Evolutionary conservation across 2,888 invertebrate species (phyloP), one percentile per base, ranked within the genome.

Genomic region (Calameuta idolon): DNA sequence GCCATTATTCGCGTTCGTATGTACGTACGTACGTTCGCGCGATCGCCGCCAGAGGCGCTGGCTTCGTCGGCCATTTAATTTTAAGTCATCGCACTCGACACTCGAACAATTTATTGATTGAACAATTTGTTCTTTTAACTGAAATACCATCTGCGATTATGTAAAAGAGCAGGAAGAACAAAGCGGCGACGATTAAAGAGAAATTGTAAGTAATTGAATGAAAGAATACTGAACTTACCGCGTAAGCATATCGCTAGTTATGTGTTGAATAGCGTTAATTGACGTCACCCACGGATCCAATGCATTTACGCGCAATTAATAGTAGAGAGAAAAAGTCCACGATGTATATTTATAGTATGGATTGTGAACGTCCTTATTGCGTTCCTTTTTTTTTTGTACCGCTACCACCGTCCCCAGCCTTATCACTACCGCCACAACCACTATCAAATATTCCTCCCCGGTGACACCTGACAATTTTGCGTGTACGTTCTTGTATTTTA

Each of bases 261-360:
- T 86, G 85, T 86, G 83, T 86, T 86, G 75, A 80, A 80, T 85
- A 84, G 82, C 80, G 81, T 83, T 79, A 86, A 86, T 84, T 83
- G 82, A 85, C 78, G 71, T 71, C 33, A 71, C 71, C 71, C 71
- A 31, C 71, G 23, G 23, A 31, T 34, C 33, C 80, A 74, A 80
- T 82, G 80, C 81, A 86, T 86, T 85, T 84, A 74, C 83, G 81
- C 83, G 81, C 83, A 83, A 84, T 84, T 86, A 80, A 80, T 86
- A 83, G 82, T 76, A 55, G 55, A 55, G 9, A 55, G 15, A 34
- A 33, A 30, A 71, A 34, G 71, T 34, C 71, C 71, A 34, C 71
- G 71, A 71, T 71, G 31, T 71, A 55, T 55, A 55, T 55, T 55
- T 55, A 23, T 55, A 55, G 55, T 85, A 82, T 74, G 79, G 78